phyloP scores from a whole-genome alignment of 2,113 vertebrate species.

The Notarius quadriscutis region DNA sequence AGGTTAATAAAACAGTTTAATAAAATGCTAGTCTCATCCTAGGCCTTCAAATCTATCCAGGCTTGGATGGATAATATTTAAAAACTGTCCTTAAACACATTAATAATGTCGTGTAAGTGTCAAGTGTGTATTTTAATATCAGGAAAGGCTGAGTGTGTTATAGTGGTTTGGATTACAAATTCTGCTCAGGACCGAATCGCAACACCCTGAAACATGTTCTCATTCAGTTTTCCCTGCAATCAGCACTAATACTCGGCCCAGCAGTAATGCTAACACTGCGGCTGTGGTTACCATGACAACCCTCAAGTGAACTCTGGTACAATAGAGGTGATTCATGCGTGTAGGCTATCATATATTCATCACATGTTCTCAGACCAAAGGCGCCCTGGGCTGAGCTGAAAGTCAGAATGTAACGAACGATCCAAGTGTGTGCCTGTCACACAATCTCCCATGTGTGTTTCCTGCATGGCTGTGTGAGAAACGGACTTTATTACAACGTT shows the following conservation, averaged over 20 bases:
- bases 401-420: background rate
- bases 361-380: constrained; percentile 23
- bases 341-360: constrained; percentile 30
- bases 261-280: background rate
- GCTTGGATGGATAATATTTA: background rate
- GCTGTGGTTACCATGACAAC: constrained; percentile 15
- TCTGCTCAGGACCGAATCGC: background rate
- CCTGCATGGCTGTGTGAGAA: background rate
- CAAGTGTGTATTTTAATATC: background rate
- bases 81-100: background rate
- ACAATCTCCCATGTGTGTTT: background rate
- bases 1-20: no score
- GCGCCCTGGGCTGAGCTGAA: background rate
- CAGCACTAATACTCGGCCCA: background rate
- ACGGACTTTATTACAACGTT: background rate
- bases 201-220: background rate
- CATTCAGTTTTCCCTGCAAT: background rate
- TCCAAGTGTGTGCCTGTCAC: background rate
- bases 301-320: constrained; percentile 6
- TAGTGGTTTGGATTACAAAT: background rate
- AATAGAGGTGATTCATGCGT: constrained; percentile 24
- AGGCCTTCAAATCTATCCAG: no score
- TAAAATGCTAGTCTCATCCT: no score
- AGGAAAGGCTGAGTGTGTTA: background rate
- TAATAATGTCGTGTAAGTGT: background rate